A percentile compares a stretch with the other conserved stretches of the same genome.
Conservation (phyloP, 2,797 vertebrate species). For the Paratrypauchen microcephalus region DNA sequence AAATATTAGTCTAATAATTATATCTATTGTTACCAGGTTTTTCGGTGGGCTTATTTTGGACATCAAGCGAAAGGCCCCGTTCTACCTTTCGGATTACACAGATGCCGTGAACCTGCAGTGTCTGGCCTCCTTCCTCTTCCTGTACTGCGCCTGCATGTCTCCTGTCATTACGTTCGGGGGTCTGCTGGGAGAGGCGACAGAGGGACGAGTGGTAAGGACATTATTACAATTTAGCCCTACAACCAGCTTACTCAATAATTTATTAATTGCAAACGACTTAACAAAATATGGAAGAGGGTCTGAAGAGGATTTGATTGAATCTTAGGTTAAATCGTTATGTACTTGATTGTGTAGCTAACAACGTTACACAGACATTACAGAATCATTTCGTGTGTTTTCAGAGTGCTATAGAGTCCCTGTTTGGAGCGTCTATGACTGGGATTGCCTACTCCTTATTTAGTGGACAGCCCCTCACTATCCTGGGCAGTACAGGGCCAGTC, state of each 20-base stretch:
- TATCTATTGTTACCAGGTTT: constrained; percentile 69
- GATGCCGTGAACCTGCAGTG: constrained; percentile 96
- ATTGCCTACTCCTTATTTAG: constrained; percentile 96
- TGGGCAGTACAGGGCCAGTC: constrained; percentile 97
- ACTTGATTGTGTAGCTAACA: background rate
- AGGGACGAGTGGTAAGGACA: constrained; percentile 94
- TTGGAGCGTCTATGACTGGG: constrained; percentile 98
- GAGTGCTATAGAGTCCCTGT: constrained; percentile 99
- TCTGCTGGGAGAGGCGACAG: constrained; percentile 96
- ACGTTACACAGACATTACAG: background rate
- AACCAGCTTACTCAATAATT: too few species aligned
- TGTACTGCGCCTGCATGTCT: constrained; percentile 99
- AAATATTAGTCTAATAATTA: background rate
- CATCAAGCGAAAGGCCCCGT: constrained; percentile 93
- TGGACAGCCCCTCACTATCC: constrained; percentile 96
- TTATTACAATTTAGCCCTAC: too few species aligned
- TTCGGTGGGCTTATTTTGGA: constrained; percentile 93
- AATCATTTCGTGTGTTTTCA: constrained; percentile 58
- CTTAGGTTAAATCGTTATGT: background rate
- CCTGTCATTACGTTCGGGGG: constrained; percentile 99
- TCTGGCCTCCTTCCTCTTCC: constrained; percentile 97
- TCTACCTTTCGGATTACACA: constrained; percentile 95
- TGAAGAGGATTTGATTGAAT: constrained; percentile 13
- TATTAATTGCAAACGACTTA: background rate
- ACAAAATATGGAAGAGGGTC: background rate